phyloP scores from a whole-genome alignment of 1,140 invertebrate species.

The Psilanteris sp. region DNA sequence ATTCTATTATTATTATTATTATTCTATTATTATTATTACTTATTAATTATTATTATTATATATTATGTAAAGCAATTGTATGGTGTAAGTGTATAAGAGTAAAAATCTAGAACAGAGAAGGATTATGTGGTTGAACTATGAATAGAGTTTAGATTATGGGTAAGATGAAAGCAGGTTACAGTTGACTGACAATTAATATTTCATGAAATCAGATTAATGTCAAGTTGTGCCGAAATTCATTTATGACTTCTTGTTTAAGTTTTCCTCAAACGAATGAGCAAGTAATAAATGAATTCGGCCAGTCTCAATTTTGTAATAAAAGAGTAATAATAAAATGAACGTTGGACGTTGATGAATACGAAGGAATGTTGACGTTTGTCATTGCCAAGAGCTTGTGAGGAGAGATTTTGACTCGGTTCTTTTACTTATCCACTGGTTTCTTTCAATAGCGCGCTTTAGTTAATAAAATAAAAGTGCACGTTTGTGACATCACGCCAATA shows the following conservation, averaged over 20 bases:
- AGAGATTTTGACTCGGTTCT: not conserved
- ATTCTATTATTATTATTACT: slow-evolving; percentile 41
- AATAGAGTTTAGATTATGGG: slow-evolving; percentile 78
- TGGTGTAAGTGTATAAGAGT: slow-evolving; percentile 64
- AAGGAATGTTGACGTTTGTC: slow-evolving; percentile 25
- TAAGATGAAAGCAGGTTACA: slow-evolving; percentile 53
- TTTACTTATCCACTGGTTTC: not conserved
- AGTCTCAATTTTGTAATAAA: slow-evolving; percentile 3
- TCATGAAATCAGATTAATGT: slow-evolving; percentile 6
- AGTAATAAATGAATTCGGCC: not conserved
- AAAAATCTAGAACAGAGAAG: slow-evolving; percentile 63
- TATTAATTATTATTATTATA: slow-evolving; percentile 55
- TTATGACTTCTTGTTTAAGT: slow-evolving; percentile 2
- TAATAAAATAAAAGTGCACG: too few species aligned
- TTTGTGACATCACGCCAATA: too few species aligned
- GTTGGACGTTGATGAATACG: slow-evolving; percentile 33
- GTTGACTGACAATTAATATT: slow-evolving; percentile 50
- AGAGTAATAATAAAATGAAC: slow-evolving; percentile 20
- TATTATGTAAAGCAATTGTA: slow-evolving; percentile 61
- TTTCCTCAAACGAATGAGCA: not conserved
- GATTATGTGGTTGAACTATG: slow-evolving; percentile 79
- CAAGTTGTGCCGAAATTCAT: slow-evolving; percentile 5
- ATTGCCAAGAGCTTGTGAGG: not conserved
- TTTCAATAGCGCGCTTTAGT: too few species aligned
- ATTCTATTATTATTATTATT: slow-evolving; percentile 37